Percentiles rank a stretch among this genome's conserved stretches.
Conservation (phyloP, 2,113 vertebrate species). For the Lucifuga dentata region DNA sequence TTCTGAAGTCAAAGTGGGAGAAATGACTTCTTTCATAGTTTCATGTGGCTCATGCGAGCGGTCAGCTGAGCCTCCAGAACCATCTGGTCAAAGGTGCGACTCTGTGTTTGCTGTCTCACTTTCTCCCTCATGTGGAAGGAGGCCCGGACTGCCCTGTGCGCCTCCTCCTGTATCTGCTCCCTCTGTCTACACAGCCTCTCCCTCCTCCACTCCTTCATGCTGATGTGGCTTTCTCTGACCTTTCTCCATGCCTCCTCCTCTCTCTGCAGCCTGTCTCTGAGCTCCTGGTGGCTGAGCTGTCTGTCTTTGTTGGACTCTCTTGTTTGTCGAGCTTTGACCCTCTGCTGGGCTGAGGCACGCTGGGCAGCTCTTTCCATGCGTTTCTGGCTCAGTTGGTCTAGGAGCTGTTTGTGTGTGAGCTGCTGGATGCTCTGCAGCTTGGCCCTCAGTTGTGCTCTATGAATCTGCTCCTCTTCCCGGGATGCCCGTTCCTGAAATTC, state of each 20-base stretch:
- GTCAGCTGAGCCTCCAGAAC: slow-evolving; percentile 72
- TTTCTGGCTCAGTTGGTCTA: slow-evolving; percentile 69
- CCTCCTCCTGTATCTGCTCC: slow-evolving; percentile 74
- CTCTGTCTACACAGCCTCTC: slow-evolving; percentile 72
- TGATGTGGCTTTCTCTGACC: slow-evolving; percentile 67
- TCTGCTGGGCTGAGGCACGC: slow-evolving; percentile 23
- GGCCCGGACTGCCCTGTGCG: slow-evolving; percentile 67
- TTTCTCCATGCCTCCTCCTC: slow-evolving; percentile 75
- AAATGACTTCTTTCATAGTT: slow-evolving; percentile 46
- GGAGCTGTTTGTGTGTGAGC: slow-evolving; percentile 61
- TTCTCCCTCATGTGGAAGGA: slow-evolving; percentile 80
- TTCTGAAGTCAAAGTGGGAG: not conserved
- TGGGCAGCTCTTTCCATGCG: slow-evolving; percentile 66
- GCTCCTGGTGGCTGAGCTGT: slow-evolving; percentile 68
- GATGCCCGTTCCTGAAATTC: slow-evolving; percentile 65
- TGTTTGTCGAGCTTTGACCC: slow-evolving; percentile 46
- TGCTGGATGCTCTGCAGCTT: slow-evolving; percentile 55
- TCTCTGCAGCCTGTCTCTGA: slow-evolving; percentile 73
- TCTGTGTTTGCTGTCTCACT: slow-evolving; percentile 64
- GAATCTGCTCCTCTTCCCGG: slow-evolving; percentile 69
- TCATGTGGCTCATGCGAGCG: slow-evolving; percentile 60
- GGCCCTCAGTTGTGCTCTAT: slow-evolving; percentile 58
- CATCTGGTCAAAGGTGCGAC: slow-evolving; percentile 74
- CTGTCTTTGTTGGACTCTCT: slow-evolving; percentile 56
- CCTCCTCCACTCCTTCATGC: slow-evolving; percentile 75